Percentiles rank a stretch among this genome's conserved stretches.
phyloP scores from a whole-genome alignment of 1,140 invertebrate species.

The Listronotus bonariensis region DNA sequence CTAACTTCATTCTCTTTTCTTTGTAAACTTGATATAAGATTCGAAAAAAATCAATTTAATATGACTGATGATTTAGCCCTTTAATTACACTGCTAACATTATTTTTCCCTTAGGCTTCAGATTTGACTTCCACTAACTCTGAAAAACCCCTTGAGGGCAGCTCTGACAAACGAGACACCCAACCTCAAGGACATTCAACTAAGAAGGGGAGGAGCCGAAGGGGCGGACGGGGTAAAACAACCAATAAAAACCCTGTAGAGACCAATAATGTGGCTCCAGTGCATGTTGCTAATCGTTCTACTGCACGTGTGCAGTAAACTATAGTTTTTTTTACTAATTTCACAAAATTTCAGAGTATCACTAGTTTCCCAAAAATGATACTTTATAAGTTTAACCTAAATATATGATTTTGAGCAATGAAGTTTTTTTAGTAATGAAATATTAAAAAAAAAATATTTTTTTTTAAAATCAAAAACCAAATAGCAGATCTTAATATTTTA shows the following conservation, averaged over 20 bases:
- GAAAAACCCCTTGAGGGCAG: slow-evolving; percentile 63
- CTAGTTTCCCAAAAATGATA: too few species aligned
- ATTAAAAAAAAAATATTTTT: too few species aligned
- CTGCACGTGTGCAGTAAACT: slow-evolving; percentile 10
- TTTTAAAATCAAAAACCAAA: too few species aligned
- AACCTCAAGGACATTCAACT: slow-evolving; percentile 50
- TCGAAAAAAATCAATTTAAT: too few species aligned
- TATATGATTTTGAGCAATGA: too few species aligned
- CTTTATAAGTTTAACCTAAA: too few species aligned
- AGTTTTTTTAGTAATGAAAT: too few species aligned
- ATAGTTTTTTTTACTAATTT: too few species aligned
- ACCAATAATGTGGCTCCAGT: not conserved
- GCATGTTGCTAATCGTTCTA: slow-evolving; percentile 3
- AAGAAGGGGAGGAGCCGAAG: slow-evolving; percentile 60
- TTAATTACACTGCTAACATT: not conserved
- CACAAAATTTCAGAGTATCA: too few species aligned
- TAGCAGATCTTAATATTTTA: too few species aligned
- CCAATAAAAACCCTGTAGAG: not conserved
- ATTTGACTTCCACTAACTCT: slow-evolving; percentile 58
- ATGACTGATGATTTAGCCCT: slow-evolving; percentile 5
- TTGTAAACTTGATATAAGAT: too few species aligned
- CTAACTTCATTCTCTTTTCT: too few species aligned
- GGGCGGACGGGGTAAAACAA: slow-evolving; percentile 54
- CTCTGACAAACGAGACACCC: slow-evolving; percentile 62
- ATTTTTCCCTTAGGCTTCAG: slow-evolving; percentile 41